phyloP scores from a whole-genome alignment of 37 sponge, comb jelly and placozoan species.

The Theonella swinhoei region DNA sequence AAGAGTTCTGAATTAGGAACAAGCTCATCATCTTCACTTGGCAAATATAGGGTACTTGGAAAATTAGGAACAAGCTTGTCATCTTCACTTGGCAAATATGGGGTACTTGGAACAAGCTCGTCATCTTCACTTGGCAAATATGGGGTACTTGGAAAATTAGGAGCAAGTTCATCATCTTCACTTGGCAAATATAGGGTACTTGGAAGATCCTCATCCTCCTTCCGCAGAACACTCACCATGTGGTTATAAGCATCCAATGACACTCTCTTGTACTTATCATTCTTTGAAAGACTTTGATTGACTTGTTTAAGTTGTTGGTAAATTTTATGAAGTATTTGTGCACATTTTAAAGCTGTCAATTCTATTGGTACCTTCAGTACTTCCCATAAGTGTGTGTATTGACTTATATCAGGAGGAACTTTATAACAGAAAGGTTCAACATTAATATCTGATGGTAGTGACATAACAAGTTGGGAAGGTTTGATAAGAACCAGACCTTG shows the following conservation, averaged over 20 bases:
- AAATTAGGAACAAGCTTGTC: slow-evolving; percentile 6
- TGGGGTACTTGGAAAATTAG: background rate
- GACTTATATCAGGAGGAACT: slow-evolving; percentile 12
- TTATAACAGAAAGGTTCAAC: slow-evolving; percentile 40
- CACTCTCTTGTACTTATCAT: slow-evolving; percentile 14
- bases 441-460: background rate
- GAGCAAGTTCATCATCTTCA: slow-evolving; percentile 36
- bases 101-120: slow-evolving; percentile 6
- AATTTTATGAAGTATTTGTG: slow-evolving; percentile 17
- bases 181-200: background rate
- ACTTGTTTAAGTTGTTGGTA: background rate
- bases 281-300: background rate
- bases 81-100: slow-evolving; percentile 20
- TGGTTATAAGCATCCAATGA: slow-evolving; percentile 21
- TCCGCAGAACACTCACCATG: slow-evolving; percentile 15
- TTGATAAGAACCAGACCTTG: slow-evolving; percentile 14
- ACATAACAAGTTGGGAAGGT: slow-evolving; percentile 19
- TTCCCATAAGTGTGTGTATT: background rate
- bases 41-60: background rate
- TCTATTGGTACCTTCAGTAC: background rate
- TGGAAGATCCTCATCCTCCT: background rate
- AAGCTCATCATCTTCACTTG: slow-evolving; percentile 30
- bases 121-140: slow-evolving; percentile 22
- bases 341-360: slow-evolving; percentile 17
- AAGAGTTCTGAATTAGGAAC: slow-evolving; percentile 2